Conservation (phyloP, 2,888 invertebrate species). For the Tenodera sinensis region DNA sequence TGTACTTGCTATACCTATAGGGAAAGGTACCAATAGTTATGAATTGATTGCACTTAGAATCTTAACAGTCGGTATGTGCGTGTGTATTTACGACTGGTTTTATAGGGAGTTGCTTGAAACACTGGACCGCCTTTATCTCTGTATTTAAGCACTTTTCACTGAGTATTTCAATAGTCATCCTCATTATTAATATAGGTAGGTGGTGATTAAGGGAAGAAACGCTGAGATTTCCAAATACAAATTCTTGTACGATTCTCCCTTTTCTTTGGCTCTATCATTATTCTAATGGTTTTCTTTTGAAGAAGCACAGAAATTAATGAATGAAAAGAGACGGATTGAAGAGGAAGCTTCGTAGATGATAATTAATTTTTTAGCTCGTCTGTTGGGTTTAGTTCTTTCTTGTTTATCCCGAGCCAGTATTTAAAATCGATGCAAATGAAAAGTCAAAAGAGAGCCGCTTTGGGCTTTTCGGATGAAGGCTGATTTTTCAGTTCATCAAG, state of each 20-base stretch:
- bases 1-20: no score
- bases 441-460: neutral
- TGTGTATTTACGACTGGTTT: no score
- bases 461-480: neutral
- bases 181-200: neutral
- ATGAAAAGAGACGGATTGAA: neutral
- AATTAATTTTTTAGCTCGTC: neutral
- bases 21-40: no score
- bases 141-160: no score
- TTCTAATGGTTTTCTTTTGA: neutral
- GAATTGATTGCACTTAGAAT: no score
- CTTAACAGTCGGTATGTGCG: no score
- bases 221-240: neutral
- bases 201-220: neutral
- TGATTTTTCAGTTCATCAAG: neutral
- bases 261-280: neutral
- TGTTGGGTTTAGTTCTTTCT: neutral
- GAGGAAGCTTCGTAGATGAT: neutral
- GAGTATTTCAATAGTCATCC: neutral
- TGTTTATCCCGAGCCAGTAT: neutral
- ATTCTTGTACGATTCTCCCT: neutral
- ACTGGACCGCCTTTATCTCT: no score
- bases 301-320: neutral
- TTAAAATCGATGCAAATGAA: neutral
- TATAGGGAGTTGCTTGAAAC: no score